Evolutionary conservation across 35 echinoderm and acorn worm genomes (phyloP).

Genomic region (Chiridota heheva): DNA sequence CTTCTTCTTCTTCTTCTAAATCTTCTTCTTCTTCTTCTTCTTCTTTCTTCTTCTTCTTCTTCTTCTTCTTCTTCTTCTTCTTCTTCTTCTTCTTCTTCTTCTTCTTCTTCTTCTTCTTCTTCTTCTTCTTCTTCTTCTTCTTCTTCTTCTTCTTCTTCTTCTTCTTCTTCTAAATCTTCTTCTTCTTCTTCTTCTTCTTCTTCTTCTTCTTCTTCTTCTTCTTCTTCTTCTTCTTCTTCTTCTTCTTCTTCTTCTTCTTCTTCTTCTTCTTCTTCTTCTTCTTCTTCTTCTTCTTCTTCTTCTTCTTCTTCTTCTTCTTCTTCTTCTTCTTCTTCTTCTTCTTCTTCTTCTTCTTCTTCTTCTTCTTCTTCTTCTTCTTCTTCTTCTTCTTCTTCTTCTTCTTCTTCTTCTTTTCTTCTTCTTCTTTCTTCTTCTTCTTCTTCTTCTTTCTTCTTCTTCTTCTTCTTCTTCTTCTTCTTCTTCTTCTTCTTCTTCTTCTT

Average conservation of each 20-base stretch:
- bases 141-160: conserved; percentile 43
- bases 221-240: conserved; percentile 5
- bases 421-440: too few relatives aligned
- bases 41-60: conserved; percentile 32
- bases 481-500: conserved; percentile 59
- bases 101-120: conserved; percentile 20
- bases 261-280: conserved; percentile 16
- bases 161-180: too few relatives aligned
- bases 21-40: too few relatives aligned
- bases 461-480: conserved; percentile 38
- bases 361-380: too few relatives aligned
- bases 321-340: neutral
- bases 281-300: conserved; percentile 26
- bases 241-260: conserved; percentile 8
- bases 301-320: conserved; percentile 16
- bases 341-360: neutral
- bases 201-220: conserved; percentile 29
- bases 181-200: too few relatives aligned
- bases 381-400: too few relatives aligned
- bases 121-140: conserved; percentile 33
- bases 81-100: conserved; percentile 36
- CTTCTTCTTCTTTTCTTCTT: too few relatives aligned
- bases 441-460: too few relatives aligned
- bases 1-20: too few relatives aligned
- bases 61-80: conserved; percentile 35